Conservation (phyloP, 2,888 invertebrate genomes). For the Yponomeuta evonymella region DNA sequence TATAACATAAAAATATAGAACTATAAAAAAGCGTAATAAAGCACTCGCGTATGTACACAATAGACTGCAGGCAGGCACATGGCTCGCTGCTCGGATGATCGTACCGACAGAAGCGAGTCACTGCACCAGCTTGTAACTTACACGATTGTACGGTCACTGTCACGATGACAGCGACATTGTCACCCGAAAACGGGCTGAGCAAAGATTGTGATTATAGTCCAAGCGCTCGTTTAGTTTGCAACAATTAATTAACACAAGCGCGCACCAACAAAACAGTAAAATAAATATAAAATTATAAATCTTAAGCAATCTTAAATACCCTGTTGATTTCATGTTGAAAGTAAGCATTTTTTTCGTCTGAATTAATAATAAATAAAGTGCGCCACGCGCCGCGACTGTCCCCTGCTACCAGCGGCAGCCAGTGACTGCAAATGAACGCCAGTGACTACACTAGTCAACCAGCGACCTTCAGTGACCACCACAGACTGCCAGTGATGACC, state of each 20-base stretch:
- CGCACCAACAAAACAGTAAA: conserved; percentile 58
- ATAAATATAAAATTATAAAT: conserved; percentile 72
- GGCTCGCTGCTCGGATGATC: neutral
- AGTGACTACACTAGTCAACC: neutral
- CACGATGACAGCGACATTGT: neutral
- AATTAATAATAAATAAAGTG: conserved; percentile 17
- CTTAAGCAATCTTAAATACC: conserved; percentile 76
- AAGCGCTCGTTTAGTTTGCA: conserved; percentile 27
- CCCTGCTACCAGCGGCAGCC: neutral
- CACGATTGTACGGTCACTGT: conserved; percentile 1
- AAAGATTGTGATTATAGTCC: neutral
- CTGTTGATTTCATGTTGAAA: conserved; percentile 70
- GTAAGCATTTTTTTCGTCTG: conserved; percentile 6
- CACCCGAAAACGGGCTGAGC: neutral
- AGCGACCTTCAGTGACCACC: neutral
- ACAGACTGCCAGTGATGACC: too few relatives aligned
- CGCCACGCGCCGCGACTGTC: conserved; percentile 6
- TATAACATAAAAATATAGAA: conserved; percentile 2
- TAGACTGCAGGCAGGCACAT: neutral
- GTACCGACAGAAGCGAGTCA: neutral
- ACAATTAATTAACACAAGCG: conserved; percentile 24
- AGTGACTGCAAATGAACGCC: neutral
- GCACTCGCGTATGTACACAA: conserved; percentile 46
- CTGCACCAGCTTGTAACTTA: neutral
- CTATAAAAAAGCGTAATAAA: conserved; percentile 58